Evolutionary conservation across 2,797 vertebrate species (phyloP), one percentile per base, ranked within the genome.

Genomic region (Alexandromys oeconomus): DNA sequence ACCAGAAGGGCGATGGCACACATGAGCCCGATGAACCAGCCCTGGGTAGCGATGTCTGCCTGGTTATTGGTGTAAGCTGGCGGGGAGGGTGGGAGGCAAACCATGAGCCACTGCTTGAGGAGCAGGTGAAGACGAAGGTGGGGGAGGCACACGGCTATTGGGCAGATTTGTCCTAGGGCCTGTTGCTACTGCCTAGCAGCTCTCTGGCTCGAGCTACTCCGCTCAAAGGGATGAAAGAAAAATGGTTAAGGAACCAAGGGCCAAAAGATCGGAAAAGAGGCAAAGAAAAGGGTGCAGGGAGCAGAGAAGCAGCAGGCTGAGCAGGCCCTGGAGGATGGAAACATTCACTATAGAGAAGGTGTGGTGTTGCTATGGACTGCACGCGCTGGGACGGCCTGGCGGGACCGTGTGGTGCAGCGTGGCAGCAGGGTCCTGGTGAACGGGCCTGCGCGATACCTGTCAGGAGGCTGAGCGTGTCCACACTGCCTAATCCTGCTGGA

Each of bases 11-110:
- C 99, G 0, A 99, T 99, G 97, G 99, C 99, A 37, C 99, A 99
- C 99, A 99, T 99, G 95, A 99, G 98, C 93, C 99, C 99, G 11
- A 99, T 99, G 98, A 99, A 99, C 99, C 99, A 99, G 98, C 99
- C 99, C 97, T 99, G 99, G 12, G 99, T 99, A 81, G 99, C 99
- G 12, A 99, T 99, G 98, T 99, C 99, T 2, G 99, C 99, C n/a
- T 99, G 99, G 96, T 99, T 99, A 97, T 99, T 99, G 97, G 99
- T 99, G 97, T 99, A 99, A 92, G 99, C 99, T 99, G 98, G 1
- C 3, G 9, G 67, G 79, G 61, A 91, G 87, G 93, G 82, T 0
- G 27, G 91, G 78, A 97, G 95, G 94, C 46, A 78, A 23, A 98
- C 8, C 1, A 3, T 93, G 85, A 34, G 78, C 29, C 77, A 71